Percentiles rank a stretch among this genome's conserved stretches.
Evolutionary conservation across 2,888 invertebrate genomes (phyloP).

Genomic region (Deroplatys truncata): DNA sequence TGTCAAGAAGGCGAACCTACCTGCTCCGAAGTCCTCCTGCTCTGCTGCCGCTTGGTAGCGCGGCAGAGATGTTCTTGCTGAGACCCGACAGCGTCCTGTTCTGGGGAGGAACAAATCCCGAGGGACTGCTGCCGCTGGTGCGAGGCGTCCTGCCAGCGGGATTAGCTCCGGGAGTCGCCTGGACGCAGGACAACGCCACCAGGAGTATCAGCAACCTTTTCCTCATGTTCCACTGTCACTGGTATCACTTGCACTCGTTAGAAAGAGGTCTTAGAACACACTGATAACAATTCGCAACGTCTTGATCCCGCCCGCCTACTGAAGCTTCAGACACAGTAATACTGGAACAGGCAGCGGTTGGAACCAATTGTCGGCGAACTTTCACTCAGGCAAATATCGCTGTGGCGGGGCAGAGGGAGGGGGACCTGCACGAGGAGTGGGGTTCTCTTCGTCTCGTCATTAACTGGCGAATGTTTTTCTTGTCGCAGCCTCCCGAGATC

Average conservation of each 20-base stretch:
- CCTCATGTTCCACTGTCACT: not conserved
- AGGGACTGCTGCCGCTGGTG: not conserved
- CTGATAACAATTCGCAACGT: not conserved
- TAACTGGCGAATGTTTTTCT: no score
- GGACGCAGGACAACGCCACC: not conserved
- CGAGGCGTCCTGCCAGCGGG: not conserved
- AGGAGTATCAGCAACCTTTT: not conserved
- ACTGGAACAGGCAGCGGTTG: not conserved
- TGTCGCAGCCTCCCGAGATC: not conserved
- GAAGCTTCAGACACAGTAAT: not conserved
- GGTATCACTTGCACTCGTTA: not conserved
- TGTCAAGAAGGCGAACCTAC: not conserved
- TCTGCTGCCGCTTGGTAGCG: not conserved
- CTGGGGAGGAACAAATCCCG: not conserved
- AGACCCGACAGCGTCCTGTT: not conserved
- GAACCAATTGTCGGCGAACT: conserved; percentile 20
- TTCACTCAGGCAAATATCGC: conserved; percentile 17
- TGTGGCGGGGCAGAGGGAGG: no score
- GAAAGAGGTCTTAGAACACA: not conserved
- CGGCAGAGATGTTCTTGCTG: conserved; percentile 14
- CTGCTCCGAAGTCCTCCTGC: conserved; percentile 15
- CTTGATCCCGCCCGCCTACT: not conserved
- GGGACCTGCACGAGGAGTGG: not conserved
- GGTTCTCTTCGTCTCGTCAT: not conserved
- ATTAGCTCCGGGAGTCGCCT: not conserved